These are phyloP conservation scores for Mystacornis crossleyi DNA, from an alignment of 2,113 vertebrate genomes.

Conservation along the genomic window DNA sequence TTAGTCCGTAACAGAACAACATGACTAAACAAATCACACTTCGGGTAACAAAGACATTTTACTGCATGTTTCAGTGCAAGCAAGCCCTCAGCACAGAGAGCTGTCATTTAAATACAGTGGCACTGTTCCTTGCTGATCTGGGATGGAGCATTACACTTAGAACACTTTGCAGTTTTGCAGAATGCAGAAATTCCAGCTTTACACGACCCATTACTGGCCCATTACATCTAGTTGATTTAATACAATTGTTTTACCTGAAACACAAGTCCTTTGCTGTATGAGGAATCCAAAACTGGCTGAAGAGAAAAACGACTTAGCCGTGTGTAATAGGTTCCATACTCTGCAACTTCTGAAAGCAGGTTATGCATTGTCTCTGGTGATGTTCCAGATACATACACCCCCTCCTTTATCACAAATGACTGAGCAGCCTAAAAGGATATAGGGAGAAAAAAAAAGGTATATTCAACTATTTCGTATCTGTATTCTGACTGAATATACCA, in stretches of 20 bases:
- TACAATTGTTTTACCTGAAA: constrained; percentile 84
- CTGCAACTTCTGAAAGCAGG: constrained; percentile 87
- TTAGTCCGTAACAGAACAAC: not conserved
- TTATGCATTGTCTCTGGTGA: constrained; percentile 90
- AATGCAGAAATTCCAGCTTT: not conserved
- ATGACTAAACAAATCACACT: not conserved
- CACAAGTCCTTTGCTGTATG: constrained; percentile 87
- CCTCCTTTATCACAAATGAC: constrained; percentile 85
- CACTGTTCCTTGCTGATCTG: not conserved
- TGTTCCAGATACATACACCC: constrained; percentile 89
- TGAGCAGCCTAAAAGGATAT: constrained; percentile 72
- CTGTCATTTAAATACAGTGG: not conserved
- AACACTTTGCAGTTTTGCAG: not conserved
- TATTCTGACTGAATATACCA: not conserved
- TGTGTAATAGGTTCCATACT: constrained; percentile 89
- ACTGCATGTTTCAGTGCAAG: not conserved
- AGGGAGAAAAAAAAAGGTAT: not conserved
- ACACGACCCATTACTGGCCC: rapidly evolving
- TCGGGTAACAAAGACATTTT: not conserved
- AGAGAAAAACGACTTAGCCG: constrained; percentile 90
- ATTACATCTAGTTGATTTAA: not conserved
- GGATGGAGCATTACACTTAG: not conserved
- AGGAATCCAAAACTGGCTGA: constrained; percentile 79
- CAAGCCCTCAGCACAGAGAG: not conserved
- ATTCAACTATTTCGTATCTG: not conserved